Conservation (phyloP, 2,888 invertebrate species). For the Orthosia cruda region DNA sequence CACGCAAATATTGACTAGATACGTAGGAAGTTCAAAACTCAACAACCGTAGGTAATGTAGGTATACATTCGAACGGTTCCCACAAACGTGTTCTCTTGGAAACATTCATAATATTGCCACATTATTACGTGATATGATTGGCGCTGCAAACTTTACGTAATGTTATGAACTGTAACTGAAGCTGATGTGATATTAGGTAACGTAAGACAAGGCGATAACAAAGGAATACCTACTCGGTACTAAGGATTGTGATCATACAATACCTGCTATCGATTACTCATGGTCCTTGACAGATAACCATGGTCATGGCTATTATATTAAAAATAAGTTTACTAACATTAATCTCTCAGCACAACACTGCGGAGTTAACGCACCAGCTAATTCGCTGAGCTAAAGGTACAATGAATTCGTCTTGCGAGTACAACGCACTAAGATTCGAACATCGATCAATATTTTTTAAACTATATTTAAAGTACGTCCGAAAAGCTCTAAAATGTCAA, state of each 20-base stretch:
- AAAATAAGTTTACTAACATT: slow-evolving; percentile 27
- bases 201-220: background rate
- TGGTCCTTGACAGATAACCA: background rate
- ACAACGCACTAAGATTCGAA: slow-evolving; percentile 27
- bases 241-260: background rate
- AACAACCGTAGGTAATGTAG: background rate
- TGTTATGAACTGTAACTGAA: background rate
- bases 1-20: slow-evolving; percentile 4
- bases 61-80: background rate
- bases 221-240: background rate
- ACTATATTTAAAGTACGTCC: slow-evolving; percentile 3
- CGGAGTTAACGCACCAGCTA: slow-evolving; percentile 19
- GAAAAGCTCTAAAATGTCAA: slow-evolving; percentile 23
- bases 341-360: background rate
- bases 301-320: background rate
- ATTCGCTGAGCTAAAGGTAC: slow-evolving; percentile 6
- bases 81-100: slow-evolving; percentile 1
- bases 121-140: slow-evolving; percentile 21
- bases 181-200: background rate
- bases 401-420: slow-evolving; percentile 22
- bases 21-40: slow-evolving; percentile 9
- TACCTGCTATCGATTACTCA: background rate
- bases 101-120: slow-evolving; percentile 23
- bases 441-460: slow-evolving; percentile 44
- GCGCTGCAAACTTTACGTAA: slow-evolving; percentile 21